A percentile compares a stretch with the other conserved stretches of the same genome.
These are phyloP conservation scores for Lindbergichthys nudifrons DNA, from an alignment of 2,797 vertebrate species.

Conservation along the genomic window DNA sequence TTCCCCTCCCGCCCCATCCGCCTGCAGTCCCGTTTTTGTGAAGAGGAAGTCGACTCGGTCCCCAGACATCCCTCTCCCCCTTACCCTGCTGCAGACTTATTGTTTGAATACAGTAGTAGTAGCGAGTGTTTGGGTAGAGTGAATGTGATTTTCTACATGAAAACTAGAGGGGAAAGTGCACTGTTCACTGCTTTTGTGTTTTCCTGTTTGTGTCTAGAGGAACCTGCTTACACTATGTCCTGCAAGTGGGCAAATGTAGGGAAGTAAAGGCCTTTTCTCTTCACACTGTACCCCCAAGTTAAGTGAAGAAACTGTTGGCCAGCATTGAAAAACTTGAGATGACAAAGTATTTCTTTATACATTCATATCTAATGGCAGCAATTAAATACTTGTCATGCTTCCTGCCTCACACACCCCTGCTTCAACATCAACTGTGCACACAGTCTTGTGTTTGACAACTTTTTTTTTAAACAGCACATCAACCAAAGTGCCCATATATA, in stretches of 20 bases:
- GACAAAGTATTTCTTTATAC: no score
- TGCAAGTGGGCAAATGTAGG: constrained; percentile 3
- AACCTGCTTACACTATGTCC: constrained; percentile 38
- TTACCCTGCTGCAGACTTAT: constrained; percentile 60
- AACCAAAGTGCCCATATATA: constrained; percentile 28
- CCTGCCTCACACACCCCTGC: constrained; percentile 14
- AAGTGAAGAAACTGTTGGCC: no score
- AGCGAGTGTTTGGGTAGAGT: constrained; percentile 57
- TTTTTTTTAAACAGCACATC: constrained; percentile 28
- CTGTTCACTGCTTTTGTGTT: constrained; percentile 58
- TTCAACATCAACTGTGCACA: constrained; percentile 30
- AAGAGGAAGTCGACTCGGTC: constrained; percentile 75
- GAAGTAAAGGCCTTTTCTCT: constrained; percentile 17
- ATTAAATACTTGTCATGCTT: constrained; percentile 63
- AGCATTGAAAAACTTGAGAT: no score
- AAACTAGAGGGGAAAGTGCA: constrained; percentile 59
- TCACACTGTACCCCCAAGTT: not conserved
- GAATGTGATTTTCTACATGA: constrained; percentile 60
- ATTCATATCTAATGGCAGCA: constrained; percentile 52
- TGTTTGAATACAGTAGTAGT: constrained; percentile 77
- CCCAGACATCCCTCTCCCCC: constrained; percentile 63
- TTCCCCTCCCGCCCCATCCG: constrained; percentile 68
- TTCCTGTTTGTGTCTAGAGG: constrained; percentile 74
- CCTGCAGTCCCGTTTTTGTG: constrained; percentile 54
- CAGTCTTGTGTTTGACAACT: constrained; percentile 52